Base-by-base conservation (phyloP, 1,140 invertebrate species). In the Rhizoglyphus robini region DNA sequence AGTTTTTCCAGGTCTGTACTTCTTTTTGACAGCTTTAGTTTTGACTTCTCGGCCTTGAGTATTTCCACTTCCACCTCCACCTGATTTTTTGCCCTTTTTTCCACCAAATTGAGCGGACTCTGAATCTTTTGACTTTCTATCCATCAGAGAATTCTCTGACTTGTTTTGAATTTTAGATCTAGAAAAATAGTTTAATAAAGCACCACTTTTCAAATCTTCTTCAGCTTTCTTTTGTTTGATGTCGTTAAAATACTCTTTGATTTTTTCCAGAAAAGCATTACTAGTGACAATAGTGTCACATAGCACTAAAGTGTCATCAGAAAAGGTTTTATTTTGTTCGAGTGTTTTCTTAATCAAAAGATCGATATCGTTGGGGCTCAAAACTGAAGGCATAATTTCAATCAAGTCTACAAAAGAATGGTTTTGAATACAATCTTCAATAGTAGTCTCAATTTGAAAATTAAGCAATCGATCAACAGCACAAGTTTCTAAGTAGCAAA, bases 31-130 rank as follows among this genome's bases (percentile, higher is more conserved):
- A 4, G 91, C 86, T 75, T 93, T 95, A 0, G 88, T 96, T 78
- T 95, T 96, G 0, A 90, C 93, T 79, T 97, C 93, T 63, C 93
- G 80, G 0, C 92, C 93, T 77, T 95, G 91, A 32, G 84, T 84
- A 15, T 91, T 91, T 36, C 92, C 90, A 31, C 90, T 90, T 49
- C 81, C 82, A 81, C 93, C 93, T 3, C 90, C 89, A 54, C 81
- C 82, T 81, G 92, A 93, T 2, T 57, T 63, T 36, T 64, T 63
- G 1, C 58, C 23, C 64, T 63, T 63, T 32, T 41, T 47, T 4
- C 54, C 65, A 38, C 46, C 41, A 65, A 38, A 27, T 20, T n/a
- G 11, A 41, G n/a, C 18, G 3, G 15, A 20, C 11, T 88, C 75
- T 93, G 93, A 72, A 90, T 90, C 67, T 88, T 81, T 36, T 90